phyloP scores from a whole-genome alignment of 2,113 vertebrate species.

The Zapus hudsonius region DNA sequence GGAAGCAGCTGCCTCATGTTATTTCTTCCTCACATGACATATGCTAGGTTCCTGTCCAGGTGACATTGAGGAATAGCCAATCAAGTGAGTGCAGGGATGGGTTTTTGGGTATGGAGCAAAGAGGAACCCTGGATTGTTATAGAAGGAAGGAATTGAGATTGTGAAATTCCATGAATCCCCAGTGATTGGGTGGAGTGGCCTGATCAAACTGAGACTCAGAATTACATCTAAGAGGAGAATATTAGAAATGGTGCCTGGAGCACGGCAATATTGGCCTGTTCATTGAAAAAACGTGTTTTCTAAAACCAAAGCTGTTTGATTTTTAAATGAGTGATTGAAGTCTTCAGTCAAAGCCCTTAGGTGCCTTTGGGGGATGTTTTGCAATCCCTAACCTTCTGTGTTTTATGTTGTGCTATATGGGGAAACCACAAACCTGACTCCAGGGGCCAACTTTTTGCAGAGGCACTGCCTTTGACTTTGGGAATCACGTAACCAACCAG shows the following conservation, averaged over 20 bases:
- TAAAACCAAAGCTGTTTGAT: conserved; percentile 70
- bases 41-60: neutral
- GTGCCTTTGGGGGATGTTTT: conserved; percentile 53
- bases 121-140: neutral
- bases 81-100: neutral
- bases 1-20: neutral
- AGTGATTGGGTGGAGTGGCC: neutral
- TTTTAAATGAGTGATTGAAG: conserved; percentile 73
- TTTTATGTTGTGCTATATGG: conserved; percentile 59
- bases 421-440: conserved; percentile 49
- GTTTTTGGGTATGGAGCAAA: neutral
- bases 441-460: conserved; percentile 23
- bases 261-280: conserved; percentile 62
- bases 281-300: conserved; percentile 69
- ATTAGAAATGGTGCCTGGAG: conserved; percentile 68
- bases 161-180: neutral
- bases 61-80: neutral
- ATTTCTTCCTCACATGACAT: neutral
- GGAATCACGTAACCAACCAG: conserved; percentile 1
- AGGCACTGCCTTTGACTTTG: conserved; percentile 43
- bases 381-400: conserved; percentile 26
- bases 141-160: neutral
- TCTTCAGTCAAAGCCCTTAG: conserved; percentile 63
- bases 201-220: conserved; percentile 39
- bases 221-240: conserved; percentile 33